Evolutionary conservation across 2,888 invertebrate genomes (phyloP), one percentile per base, ranked within the genome.

Genomic region (Merodon equestris): DNA sequence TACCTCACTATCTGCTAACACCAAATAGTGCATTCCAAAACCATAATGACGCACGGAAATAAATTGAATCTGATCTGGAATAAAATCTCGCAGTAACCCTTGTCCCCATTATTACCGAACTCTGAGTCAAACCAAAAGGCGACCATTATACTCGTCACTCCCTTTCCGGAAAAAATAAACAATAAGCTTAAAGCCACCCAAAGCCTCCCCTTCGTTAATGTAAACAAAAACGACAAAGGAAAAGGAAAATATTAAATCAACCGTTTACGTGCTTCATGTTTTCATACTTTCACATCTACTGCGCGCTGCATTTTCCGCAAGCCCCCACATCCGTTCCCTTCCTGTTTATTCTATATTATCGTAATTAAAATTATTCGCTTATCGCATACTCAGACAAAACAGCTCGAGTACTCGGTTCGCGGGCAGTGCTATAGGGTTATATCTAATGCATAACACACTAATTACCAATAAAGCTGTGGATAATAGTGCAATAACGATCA

Each of bases 251-350:
- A 7, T 4, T 4, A 27, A 27, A 27, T 27, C 7, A 27, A n/a
- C n/a, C 51, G 61, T 61, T 61, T 63, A 53, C 63, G 53, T 66
- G 45, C 38, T 66, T 66, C 63, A 44, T 66, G 54, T 48, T 66
- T 66, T 64, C 64, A 54, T 64, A 19, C 54, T 64, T 54, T 56
- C 54, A 66, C 38, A 38, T 18, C 27, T 47, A 66, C 54, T 66
- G 64, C 64, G 54, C 64, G 64, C 45, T 54, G 47, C 13, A 56
- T 19, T 54, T 13, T 9, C 19, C n/a, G n/a, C n/a, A n/a, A 7
- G 2, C 27, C 7, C 27, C 27, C 3, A 27, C 27, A 27, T 27
- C 27, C 27, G 7, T 27, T 7, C 7, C 27, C 3, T 7, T 27
- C 7, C 27, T 27, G 7, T 27, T 27, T 36, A 63, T 58, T 47